Evolutionary conservation across 2,113 vertebrate species (phyloP), one percentile per base, ranked within the genome.

Genomic region (Aphyosemion australe): DNA sequence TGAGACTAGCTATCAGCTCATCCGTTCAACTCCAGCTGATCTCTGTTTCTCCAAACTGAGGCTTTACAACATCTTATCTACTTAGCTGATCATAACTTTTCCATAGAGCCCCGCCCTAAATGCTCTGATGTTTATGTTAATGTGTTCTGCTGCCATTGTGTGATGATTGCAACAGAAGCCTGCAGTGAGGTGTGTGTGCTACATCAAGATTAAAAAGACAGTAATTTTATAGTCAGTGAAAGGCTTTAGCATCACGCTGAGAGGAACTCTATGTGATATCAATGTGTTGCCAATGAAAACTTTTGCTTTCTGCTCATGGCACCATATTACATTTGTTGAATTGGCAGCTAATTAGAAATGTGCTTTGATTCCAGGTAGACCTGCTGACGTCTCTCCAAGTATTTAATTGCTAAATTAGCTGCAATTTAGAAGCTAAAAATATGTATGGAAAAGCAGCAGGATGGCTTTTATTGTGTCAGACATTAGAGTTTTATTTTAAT

Each of bases 361-460:
- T 15, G 37, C 13, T 4, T 2, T 13, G 21, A 21, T 2, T 48
- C 58, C 19, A 61, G 50, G 67, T 19, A 43, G 50, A 70, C 58
- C 58, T 14, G 50, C 58, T 70, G 58, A 70, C 58, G 21, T 54
- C 15, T 31, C 19, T 54, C 50, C 12, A 14, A 55, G 14, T 15
- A 70, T 61, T 61, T 70, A 41, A 61, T 61, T 16, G 50, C 50
- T 41, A 54, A 39, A 70, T 70, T 39, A 61, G 49, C 56, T 32
- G 66, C n/a, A 60, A 53, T 69, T 60, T 52, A 21, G 26, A 20
- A n/a, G 20, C 57, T 61, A 48, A 61, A 61, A 61, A 39, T 55
- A 41, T 11, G 15, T n/a, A 18, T 16, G 20, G 8, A 18, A 18
- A 39, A 55, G 42, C 50, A 55, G 50, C 58, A 43, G 49, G 58